phyloP scores from a whole-genome alignment of 2,888 invertebrate genomes.

The Altica lythri region DNA sequence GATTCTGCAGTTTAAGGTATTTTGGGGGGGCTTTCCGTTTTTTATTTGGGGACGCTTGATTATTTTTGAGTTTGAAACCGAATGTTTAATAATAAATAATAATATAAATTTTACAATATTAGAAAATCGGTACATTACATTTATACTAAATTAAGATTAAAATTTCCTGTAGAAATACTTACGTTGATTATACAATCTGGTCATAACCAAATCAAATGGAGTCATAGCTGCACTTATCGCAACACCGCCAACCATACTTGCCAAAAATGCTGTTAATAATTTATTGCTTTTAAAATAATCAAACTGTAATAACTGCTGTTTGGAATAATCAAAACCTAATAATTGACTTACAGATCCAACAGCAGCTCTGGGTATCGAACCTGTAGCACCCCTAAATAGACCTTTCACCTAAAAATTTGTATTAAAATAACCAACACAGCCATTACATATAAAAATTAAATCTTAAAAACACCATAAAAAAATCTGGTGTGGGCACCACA shows the following conservation, averaged over 20 bases:
- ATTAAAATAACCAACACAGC: too few species aligned
- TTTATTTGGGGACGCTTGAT: too few species aligned
- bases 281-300: conserved; percentile 56
- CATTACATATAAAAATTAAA: too few species aligned
- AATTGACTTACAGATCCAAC: conserved; percentile 82
- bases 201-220: conserved; percentile 85
- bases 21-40: too few species aligned
- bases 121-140: too few species aligned
- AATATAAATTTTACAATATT: too few species aligned
- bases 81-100: too few species aligned
- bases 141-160: too few species aligned
- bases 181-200: conserved; percentile 81
- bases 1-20: too few species aligned
- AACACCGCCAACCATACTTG: conserved; percentile 78
- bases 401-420: conserved; percentile 62
- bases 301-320: conserved; percentile 58
- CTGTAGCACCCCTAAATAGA: conserved; percentile 77
- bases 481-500: too few species aligned
- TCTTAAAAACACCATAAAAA: too few species aligned
- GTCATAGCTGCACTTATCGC: conserved; percentile 78
- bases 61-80: too few species aligned
- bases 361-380: conserved; percentile 72
- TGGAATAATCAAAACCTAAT: conserved; percentile 73
- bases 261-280: conserved; percentile 64
- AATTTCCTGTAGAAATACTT: conserved; percentile 13